Evolutionary conservation across 2,113 vertebrate species (phyloP).

Genomic region (Phylloscopus whistleri): DNA sequence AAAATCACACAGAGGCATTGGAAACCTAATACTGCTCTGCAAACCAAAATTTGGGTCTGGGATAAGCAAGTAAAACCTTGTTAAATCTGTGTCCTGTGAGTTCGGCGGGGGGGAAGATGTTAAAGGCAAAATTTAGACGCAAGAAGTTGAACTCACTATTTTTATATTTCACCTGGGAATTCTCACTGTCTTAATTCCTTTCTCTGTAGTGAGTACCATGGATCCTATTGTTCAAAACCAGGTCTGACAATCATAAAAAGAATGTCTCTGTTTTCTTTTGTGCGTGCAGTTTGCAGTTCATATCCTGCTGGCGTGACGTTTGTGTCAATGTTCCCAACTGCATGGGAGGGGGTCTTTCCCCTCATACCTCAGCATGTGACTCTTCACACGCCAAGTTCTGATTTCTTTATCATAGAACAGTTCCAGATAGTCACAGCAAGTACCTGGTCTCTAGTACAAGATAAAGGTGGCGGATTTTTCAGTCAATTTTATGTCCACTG

Average conservation of each 20-base stretch:
- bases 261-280: neutral
- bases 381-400: neutral
- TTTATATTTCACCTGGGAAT: neutral
- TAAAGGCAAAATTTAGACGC: neutral
- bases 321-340: neutral
- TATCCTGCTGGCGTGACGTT: accelerated
- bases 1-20: neutral
- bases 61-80: neutral
- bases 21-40: neutral
- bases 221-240: neutral
- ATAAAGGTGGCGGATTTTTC: neutral
- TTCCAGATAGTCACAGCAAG: neutral
- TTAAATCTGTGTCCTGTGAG: neutral
- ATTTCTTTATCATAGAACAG: neutral
- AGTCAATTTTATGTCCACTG: neutral
- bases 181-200: neutral
- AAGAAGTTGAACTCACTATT: neutral
- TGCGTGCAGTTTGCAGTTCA: neutral
- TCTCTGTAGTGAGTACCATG: neutral
- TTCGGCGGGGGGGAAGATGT: neutral
- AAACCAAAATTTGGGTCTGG: neutral
- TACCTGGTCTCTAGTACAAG: neutral
- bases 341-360: neutral
- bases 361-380: neutral
- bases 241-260: neutral